Percentiles rank a stretch among this genome's conserved stretches.
Evolutionary conservation across 2,113 vertebrate genomes (phyloP).

Genomic region (Probosciger aterrimus): DNA sequence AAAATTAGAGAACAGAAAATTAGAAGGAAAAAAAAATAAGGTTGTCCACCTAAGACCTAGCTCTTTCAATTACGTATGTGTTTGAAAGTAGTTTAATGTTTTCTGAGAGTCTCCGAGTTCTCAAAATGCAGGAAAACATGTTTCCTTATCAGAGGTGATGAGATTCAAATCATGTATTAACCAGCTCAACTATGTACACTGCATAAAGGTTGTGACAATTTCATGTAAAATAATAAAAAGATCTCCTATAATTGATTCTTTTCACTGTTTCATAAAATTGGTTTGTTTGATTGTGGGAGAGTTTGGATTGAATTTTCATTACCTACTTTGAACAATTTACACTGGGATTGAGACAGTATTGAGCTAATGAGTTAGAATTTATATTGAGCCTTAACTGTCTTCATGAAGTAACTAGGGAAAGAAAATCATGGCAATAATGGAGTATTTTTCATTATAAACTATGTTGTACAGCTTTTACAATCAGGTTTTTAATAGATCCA

Average conservation of each 20-base stretch:
- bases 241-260: constrained; percentile 71
- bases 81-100: background rate
- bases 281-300: constrained; percentile 71
- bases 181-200: constrained; percentile 35
- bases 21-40: background rate
- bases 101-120: background rate
- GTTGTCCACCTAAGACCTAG: background rate
- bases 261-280: constrained; percentile 75
- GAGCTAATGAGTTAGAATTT: constrained; percentile 81
- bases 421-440: constrained; percentile 71
- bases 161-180: constrained; percentile 34
- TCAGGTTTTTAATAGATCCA: constrained; percentile 70
- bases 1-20: background rate
- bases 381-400: constrained; percentile 76
- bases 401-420: constrained; percentile 69
- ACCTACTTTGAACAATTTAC: constrained; percentile 75
- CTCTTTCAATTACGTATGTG: background rate
- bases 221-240: constrained; percentile 70
- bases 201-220: constrained; percentile 50
- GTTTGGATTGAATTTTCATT: constrained; percentile 76
- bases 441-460: constrained; percentile 76
- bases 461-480: constrained; percentile 69
- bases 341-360: constrained; percentile 72
- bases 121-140: background rate
- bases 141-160: background rate